phyloP scores from a whole-genome alignment of 2,888 invertebrate genomes.

The Oscheius sp. region DNA sequence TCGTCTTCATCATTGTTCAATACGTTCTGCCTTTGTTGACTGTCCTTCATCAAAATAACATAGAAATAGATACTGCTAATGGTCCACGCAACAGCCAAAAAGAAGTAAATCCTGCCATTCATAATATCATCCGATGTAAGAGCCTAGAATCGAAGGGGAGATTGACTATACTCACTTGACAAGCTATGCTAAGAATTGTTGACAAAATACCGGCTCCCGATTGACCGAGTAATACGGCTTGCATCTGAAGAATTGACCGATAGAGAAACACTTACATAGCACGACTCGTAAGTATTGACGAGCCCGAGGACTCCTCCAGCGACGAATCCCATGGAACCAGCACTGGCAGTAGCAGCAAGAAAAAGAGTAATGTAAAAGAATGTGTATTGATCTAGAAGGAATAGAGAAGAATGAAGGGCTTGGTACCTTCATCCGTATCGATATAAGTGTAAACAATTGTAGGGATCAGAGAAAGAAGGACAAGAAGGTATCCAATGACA shows the following conservation, averaged over 20 bases:
- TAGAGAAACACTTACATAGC: conserved; percentile 38
- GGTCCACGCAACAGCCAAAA: conserved; percentile 44
- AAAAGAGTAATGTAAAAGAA: conserved; percentile 52
- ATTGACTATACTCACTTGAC: conserved; percentile 21
- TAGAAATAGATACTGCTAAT: conserved; percentile 45
- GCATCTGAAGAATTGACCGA: conserved; percentile 41
- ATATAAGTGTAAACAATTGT: conserved; percentile 47
- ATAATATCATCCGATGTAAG: conserved; percentile 44
- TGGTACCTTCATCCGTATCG: conserved; percentile 46
- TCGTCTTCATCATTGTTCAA: conserved; percentile 4
- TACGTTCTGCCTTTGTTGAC: conserved; percentile 1
- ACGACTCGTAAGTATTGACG: conserved; percentile 41
- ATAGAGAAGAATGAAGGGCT: not conserved
- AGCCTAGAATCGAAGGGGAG: conserved; percentile 36
- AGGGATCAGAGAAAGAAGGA: conserved; percentile 49
- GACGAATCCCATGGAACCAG: conserved; percentile 54
- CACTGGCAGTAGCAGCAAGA: conserved; percentile 44
- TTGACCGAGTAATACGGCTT: conserved; percentile 55
- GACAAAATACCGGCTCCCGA: conserved; percentile 49
- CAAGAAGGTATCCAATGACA: conserved; percentile 50
- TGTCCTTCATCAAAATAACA: conserved; percentile 31
- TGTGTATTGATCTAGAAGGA: conserved; percentile 36
- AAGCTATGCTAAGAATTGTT: conserved; percentile 33
- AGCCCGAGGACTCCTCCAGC: conserved; percentile 53
- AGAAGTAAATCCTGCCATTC: conserved; percentile 53